phyloP scores from a whole-genome alignment of 1,140 invertebrate species.

The Ceratosolen fusciceps region DNA sequence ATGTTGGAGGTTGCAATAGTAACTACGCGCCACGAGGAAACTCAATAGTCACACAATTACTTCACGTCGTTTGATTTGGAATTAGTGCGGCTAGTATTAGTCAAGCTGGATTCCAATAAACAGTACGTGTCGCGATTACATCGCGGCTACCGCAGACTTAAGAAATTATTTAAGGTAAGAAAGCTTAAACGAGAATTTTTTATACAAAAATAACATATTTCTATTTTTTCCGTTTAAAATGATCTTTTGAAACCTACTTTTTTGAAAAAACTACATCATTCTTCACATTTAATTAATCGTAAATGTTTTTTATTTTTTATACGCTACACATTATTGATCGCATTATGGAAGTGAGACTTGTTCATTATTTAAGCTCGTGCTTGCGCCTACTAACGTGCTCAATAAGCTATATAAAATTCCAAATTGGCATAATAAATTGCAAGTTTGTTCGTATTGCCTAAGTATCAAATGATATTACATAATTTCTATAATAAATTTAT shows the following conservation, averaged over 20 bases:
- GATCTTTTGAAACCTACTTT: background rate
- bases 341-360: background rate
- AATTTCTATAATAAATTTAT: no score
- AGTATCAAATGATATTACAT: background rate
- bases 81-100: conserved; percentile 53
- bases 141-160: conserved; percentile 71
- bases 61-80: background rate
- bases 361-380: background rate
- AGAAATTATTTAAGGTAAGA: conserved; percentile 71
- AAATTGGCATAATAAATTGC: background rate
- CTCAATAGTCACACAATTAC: background rate
- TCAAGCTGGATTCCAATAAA: conserved; percentile 73
- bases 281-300: background rate
- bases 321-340: conserved; percentile 16
- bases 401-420: background rate
- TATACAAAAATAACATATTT: background rate
- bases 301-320: background rate
- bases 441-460: background rate
- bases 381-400: background rate
- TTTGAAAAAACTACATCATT: background rate
- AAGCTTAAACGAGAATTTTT: background rate
- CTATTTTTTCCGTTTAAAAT: background rate
- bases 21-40: background rate
- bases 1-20: background rate
- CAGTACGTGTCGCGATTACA: conserved; percentile 72